Conservation (phyloP, 2,888 invertebrate genomes). For the Clitarchus hookeri region DNA sequence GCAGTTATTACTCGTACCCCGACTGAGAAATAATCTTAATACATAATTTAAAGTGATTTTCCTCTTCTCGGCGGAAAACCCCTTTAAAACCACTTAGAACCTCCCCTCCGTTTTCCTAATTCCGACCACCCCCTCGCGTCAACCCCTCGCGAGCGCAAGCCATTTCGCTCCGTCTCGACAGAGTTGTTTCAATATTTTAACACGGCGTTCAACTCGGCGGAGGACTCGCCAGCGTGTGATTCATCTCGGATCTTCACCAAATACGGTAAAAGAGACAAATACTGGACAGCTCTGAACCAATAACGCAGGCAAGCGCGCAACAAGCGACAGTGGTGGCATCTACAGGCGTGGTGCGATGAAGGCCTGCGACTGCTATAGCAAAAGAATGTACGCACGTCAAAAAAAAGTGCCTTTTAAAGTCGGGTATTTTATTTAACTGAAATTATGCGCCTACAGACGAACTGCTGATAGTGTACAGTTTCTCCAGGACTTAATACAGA, state of each 20-base stretch:
- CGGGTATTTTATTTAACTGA: too few species aligned
- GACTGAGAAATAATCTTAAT: conserved; percentile 24
- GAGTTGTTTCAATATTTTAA: conserved; percentile 25
- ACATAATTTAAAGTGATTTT: conserved; percentile 27
- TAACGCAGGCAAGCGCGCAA: too few species aligned
- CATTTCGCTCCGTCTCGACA: neutral
- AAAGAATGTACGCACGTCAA: too few species aligned
- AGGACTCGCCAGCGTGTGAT: neutral
- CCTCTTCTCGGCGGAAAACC: conserved; percentile 17
- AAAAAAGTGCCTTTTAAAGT: too few species aligned
- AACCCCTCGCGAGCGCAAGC: neutral
- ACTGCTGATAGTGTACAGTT: too few species aligned
- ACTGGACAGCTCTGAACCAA: too few species aligned
- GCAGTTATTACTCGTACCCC: conserved; percentile 22
- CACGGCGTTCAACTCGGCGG: conserved; percentile 6
- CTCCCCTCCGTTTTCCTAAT: neutral
- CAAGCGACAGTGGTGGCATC: too few species aligned
- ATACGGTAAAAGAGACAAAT: too few species aligned
- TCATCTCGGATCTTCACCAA: neutral
- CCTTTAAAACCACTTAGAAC: conserved; percentile 25
- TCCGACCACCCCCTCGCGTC: neutral
- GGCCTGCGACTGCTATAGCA: too few species aligned
- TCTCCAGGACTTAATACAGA: too few species aligned
- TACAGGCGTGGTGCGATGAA: too few species aligned
- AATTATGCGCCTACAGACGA: too few species aligned